Base-by-base conservation (phyloP, 2,113 vertebrate genomes). In the Crotalus horridus region DNA sequence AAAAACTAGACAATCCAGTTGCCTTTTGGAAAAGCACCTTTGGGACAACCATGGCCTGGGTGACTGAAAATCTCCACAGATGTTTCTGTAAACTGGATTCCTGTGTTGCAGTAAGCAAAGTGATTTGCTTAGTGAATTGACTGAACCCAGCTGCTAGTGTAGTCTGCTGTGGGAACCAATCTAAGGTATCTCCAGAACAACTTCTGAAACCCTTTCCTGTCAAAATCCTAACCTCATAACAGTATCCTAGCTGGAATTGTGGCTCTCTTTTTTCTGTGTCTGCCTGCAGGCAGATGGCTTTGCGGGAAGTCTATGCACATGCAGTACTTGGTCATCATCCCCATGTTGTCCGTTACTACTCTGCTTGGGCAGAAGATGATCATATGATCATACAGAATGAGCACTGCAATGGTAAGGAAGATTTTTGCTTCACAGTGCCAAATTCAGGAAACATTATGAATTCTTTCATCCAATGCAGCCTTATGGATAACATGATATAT, bases 331-430 rank as follows among this genome's bases (percentile, higher is more conserved):
- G 99, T 0, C 99, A 99, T 94, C 99, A 99, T 93, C 99, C 99
- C 7, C 99, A 99, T 0, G 99, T 99, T 1, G 99, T 99, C 2
- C 99, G 99, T 23, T 99, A 99, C 97, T 99, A 99, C 95, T 99
- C 99, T 0, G 98, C 99, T 0, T 99, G 99, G 99, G 98, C 98
- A 4, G 99, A 99, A 94, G 98, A 99, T 0, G 96, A 98, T 86
- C 98, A 98, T 94, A 99, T 99, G 99, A 98, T 99, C 89, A 99
- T 99, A 95, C 99, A 99, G 94, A 99, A 99, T 15, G 99, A 99
- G 20, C 99, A 99, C 94, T 99, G 99, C 95, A 98, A 99, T 13
- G 98, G 99, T 99, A 95, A 95, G 98, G 92, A n/a, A 6, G 89
- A 85, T 33, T 24, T 56, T 24, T 20, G 3, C 2, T 11, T 6